Evolutionary conservation across 2,113 vertebrate genomes (phyloP).

Genomic region (Xiphophorus maculatus): DNA sequence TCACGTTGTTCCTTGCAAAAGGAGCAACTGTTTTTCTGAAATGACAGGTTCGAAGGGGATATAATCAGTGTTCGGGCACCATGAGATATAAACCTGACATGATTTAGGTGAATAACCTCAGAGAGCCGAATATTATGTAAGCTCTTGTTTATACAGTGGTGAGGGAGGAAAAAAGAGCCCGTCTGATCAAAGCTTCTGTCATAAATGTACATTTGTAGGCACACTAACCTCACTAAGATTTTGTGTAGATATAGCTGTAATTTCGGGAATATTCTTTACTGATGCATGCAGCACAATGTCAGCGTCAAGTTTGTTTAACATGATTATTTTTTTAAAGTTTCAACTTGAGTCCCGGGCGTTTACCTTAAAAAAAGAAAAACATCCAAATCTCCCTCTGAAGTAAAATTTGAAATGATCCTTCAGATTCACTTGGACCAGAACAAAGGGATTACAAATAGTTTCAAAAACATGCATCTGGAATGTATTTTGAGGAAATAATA

Average conservation of each 20-base stretch:
- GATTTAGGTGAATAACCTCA: conserved; percentile 49
- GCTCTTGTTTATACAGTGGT: conserved; percentile 60
- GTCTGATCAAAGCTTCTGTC: conserved; percentile 48
- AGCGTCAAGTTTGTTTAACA: not conserved
- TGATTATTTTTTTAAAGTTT: too few species aligned
- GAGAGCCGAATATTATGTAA: conserved; percentile 60
- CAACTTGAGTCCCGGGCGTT: too few species aligned
- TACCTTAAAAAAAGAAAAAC: too few species aligned
- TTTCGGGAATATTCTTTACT: not conserved
- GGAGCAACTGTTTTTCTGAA: conserved; percentile 29
- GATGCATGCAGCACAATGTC: not conserved
- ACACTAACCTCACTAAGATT: conserved; percentile 49
- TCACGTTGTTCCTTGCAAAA: conserved; percentile 12
- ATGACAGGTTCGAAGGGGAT: conserved; percentile 40
- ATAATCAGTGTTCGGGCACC: conserved; percentile 50
- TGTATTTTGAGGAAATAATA: too few species aligned
- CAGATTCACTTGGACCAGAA: not conserved
- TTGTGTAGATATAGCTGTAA: not conserved
- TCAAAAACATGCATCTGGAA: too few species aligned
- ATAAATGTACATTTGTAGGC: conserved; percentile 54
- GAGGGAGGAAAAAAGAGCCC: conserved; percentile 49
- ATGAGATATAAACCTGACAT: conserved; percentile 56
- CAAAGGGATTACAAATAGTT: not conserved
- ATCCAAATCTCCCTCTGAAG: too few species aligned
- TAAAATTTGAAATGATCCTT: not conserved